Percentiles rank a stretch among this genome's conserved stretches.
These are phyloP conservation scores for Biston betularia DNA, from an alignment of 2,888 invertebrate genomes.

Conservation along the genomic window DNA sequence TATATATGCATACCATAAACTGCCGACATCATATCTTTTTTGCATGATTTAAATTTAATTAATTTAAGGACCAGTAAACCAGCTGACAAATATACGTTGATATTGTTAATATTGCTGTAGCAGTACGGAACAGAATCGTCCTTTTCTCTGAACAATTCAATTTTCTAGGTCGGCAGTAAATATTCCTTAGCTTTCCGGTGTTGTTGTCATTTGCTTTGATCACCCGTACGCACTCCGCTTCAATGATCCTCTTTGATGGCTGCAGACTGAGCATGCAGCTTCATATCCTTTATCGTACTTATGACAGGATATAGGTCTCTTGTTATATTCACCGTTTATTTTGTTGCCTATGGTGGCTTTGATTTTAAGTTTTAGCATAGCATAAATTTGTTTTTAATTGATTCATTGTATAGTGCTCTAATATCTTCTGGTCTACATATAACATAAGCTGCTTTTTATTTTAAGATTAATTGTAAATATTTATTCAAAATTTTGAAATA, in stretches of 20 bases:
- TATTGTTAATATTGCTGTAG: background rate
- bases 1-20: too few species aligned
- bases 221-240: slow-evolving; percentile 2
- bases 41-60: too few species aligned
- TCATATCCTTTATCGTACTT: background rate
- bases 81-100: background rate
- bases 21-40: too few species aligned
- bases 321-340: background rate
- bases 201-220: slow-evolving; percentile 1
- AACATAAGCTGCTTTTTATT: too few species aligned
- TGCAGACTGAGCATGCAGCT: slow-evolving; percentile 1
- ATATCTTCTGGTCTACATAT: too few species aligned
- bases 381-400: too few species aligned
- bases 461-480: too few species aligned
- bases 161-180: slow-evolving; percentile 3
- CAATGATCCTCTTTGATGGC: slow-evolving; percentile 5
- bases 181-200: background rate
- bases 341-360: background rate
- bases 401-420: too few species aligned
- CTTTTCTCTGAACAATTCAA: background rate
- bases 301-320: background rate
- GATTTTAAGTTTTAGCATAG: background rate
- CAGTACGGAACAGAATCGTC: background rate
- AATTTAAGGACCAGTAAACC: background rate
- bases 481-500: too few species aligned